Percentiles rank a stretch among this genome's conserved stretches.
Conservation (phyloP, 2,113 vertebrate genomes). For the Microcebus lehilahytsara region DNA sequence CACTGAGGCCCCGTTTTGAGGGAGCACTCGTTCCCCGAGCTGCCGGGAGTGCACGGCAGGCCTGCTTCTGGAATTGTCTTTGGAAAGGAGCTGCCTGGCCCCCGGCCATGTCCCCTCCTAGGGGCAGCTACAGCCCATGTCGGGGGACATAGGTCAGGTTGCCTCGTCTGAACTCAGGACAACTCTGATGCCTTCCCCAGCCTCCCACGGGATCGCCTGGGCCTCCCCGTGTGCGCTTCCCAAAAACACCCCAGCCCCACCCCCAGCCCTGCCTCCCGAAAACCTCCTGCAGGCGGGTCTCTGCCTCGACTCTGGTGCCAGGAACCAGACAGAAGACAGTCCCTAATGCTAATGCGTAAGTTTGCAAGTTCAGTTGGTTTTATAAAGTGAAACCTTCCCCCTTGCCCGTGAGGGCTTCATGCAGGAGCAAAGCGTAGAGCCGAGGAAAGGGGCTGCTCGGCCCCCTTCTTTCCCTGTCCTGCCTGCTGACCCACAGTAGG, state of each 20-base stretch:
- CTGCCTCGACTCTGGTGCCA: background rate
- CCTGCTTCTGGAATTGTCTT: background rate
- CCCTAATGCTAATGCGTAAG: background rate
- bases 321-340: background rate
- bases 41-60: background rate
- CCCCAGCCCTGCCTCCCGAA: rapidly evolving
- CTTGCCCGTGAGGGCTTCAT: too few species aligned
- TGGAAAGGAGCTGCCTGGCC: background rate
- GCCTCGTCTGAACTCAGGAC: background rate
- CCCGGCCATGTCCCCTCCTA: too few species aligned
- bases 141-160: background rate
- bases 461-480: too few species aligned
- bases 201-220: background rate
- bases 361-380: background rate
- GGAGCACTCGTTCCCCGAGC: background rate
- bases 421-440: too few species aligned
- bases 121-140: background rate
- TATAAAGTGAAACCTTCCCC: background rate
- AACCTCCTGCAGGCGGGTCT: background rate
- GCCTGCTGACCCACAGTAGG: too few species aligned
- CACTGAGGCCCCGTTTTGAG: background rate
- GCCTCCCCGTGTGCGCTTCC: background rate
- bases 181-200: background rate
- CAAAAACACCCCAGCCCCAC: rapidly evolving
- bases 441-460: too few species aligned